These are phyloP conservation scores for Phocides pigmalion DNA, from an alignment of 1,140 invertebrate genomes.

Conservation along the genomic window DNA sequence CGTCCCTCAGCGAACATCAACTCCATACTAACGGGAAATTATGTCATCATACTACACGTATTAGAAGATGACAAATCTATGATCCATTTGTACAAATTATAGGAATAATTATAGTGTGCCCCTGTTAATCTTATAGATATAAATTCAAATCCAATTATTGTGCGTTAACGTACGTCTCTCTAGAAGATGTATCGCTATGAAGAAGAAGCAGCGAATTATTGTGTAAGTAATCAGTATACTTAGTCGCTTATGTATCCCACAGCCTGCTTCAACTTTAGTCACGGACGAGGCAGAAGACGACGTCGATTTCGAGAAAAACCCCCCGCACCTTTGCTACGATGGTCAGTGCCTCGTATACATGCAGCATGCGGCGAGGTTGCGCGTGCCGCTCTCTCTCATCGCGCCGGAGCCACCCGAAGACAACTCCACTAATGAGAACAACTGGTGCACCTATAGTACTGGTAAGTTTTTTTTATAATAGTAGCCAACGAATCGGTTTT, in stretches of 20 bases:
- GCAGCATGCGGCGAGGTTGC: conserved; percentile 80
- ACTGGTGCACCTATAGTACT: conserved; percentile 70
- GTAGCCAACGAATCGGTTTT: conserved; percentile 1
- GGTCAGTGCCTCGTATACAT: conserved; percentile 86
- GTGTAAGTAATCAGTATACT: too few relatives aligned
- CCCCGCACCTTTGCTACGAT: conserved; percentile 76
- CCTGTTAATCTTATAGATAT: too few relatives aligned
- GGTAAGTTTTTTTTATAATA: conserved; percentile 43
- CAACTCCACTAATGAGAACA: conserved; percentile 60
- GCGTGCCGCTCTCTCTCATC: conserved; percentile 82
- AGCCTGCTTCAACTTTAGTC: conserved; percentile 40
- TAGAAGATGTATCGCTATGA: too few relatives aligned
- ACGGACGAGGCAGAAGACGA: conserved; percentile 57
- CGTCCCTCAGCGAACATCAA: too few relatives aligned
- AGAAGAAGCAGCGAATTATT: too few relatives aligned
- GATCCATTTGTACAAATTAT: too few relatives aligned
- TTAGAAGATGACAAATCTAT: too few relatives aligned
- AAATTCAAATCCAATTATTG: too few relatives aligned
- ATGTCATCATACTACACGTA: too few relatives aligned
- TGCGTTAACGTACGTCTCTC: too few relatives aligned
- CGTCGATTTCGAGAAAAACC: conserved; percentile 57
- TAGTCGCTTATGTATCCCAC: not conserved
- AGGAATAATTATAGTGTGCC: too few relatives aligned
- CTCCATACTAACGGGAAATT: too few relatives aligned
- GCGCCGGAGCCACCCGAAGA: conserved; percentile 75